phyloP scores from a whole-genome alignment of 2,888 invertebrate genomes.

The Patella ulyssiponensis region DNA sequence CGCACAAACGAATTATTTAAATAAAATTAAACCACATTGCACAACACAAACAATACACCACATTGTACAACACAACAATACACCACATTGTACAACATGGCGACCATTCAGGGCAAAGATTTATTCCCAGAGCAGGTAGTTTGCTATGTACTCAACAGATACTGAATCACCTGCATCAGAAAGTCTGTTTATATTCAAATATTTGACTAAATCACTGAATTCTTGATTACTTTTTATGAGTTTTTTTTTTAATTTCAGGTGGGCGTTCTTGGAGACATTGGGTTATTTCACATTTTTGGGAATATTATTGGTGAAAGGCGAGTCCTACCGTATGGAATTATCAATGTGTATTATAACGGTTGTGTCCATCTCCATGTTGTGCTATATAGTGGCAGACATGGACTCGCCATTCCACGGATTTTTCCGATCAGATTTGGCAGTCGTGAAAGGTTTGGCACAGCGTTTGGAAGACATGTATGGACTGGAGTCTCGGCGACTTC shows the following conservation, averaged over 20 bases:
- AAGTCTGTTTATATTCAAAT: no score
- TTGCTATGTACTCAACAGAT: no score
- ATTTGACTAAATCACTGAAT: no score
- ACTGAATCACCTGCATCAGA: no score
- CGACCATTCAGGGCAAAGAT: no score
- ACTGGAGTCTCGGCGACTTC: not conserved
- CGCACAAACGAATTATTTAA: no score
- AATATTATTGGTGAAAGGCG: slow-evolving; percentile 45
- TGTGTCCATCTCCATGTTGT: slow-evolving; percentile 53
- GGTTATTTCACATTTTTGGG: slow-evolving; percentile 56
- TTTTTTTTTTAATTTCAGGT: slow-evolving; percentile 35
- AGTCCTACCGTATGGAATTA: slow-evolving; percentile 49
- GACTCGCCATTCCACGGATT: slow-evolving; percentile 50
- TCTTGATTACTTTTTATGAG: not conserved
- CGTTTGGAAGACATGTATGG: not conserved
- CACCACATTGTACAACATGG: no score
- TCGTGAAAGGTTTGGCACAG: not conserved
- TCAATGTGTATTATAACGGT: slow-evolving; percentile 55
- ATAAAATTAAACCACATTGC: no score
- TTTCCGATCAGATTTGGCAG: slow-evolving; percentile 31
- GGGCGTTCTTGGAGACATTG: slow-evolving; percentile 53
- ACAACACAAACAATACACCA: no score
- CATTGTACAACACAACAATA: no score
- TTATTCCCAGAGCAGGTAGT: no score
- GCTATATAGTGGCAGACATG: slow-evolving; percentile 48